These are phyloP conservation scores for Rhaphigaster nebulosa DNA, from an alignment of 2,888 invertebrate genomes.

Conservation along the genomic window DNA sequence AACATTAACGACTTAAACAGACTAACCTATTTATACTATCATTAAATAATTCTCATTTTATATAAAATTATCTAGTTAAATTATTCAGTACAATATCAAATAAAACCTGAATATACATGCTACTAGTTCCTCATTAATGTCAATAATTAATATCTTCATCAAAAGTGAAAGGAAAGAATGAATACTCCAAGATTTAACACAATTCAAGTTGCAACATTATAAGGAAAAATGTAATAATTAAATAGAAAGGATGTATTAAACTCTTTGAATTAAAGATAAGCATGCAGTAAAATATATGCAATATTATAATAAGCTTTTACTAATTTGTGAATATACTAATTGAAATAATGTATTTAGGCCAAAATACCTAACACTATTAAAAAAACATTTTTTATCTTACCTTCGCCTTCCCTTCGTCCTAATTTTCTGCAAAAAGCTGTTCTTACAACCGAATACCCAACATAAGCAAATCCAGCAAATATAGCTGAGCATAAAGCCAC, in stretches of 20 bases:
- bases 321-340: not conserved
- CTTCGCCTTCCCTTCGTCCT: constrained; percentile 68
- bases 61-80: not conserved
- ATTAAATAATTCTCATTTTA: not conserved
- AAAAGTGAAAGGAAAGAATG: not conserved
- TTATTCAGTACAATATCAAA: not conserved
- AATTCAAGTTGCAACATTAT: not conserved
- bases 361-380: not conserved
- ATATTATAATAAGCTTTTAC: not conserved
- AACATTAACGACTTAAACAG: not conserved
- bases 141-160: no score
- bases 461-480: constrained; percentile 71
- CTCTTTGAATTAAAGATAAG: not conserved
- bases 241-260: not conserved
- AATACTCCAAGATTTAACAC: not conserved
- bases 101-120: not conserved
- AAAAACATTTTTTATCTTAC: constrained; percentile 64
- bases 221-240: not conserved
- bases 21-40: not conserved
- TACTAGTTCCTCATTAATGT: not conserved
- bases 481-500: constrained; percentile 71
- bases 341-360: not conserved
- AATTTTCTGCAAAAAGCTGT: constrained; percentile 69
- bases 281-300: not conserved
- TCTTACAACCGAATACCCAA: constrained; percentile 70